A percentile compares a stretch with the other conserved stretches of the same genome.
Conservation (phyloP, 2,113 vertebrate genomes). For the Seriola aureovittata region DNA sequence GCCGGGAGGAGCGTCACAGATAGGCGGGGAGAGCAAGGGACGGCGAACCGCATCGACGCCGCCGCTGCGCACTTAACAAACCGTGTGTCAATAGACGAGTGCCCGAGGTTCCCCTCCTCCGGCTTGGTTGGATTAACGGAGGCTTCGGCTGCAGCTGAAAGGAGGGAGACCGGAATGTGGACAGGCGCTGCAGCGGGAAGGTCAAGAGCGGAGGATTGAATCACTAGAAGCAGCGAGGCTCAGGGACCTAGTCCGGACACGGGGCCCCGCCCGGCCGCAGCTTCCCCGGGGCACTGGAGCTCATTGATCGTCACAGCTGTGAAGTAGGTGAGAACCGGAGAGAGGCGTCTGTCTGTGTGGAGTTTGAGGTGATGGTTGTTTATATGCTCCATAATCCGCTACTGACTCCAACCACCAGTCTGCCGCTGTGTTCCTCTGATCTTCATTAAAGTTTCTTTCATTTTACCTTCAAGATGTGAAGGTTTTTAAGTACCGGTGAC, state of each 20-base stretch:
- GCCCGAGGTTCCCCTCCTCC: background rate
- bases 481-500: background rate
- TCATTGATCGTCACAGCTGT: background rate
- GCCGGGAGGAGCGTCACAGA: slow-evolving; percentile 11
- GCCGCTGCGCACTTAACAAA: background rate
- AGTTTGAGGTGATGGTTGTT: background rate
- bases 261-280: slow-evolving; percentile 38
- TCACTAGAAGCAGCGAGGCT: background rate
- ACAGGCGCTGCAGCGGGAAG: slow-evolving; percentile 21
- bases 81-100: background rate
- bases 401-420: background rate
- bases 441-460: background rate
- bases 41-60: background rate
- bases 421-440: background rate
- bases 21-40: background rate
- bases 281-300: slow-evolving; percentile 7
- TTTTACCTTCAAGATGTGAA: too few relatives aligned
- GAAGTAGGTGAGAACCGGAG: slow-evolving; percentile 46
- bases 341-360: background rate
- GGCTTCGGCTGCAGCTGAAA: slow-evolving; percentile 2
- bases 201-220: slow-evolving; percentile 27
- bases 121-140: slow-evolving; percentile 51
- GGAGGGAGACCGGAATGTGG: background rate
- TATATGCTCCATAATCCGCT: background rate
- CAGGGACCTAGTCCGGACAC: slow-evolving; percentile 10